Conservation (phyloP, 2,113 vertebrate genomes). For the Erythrocercus mccallii region DNA sequence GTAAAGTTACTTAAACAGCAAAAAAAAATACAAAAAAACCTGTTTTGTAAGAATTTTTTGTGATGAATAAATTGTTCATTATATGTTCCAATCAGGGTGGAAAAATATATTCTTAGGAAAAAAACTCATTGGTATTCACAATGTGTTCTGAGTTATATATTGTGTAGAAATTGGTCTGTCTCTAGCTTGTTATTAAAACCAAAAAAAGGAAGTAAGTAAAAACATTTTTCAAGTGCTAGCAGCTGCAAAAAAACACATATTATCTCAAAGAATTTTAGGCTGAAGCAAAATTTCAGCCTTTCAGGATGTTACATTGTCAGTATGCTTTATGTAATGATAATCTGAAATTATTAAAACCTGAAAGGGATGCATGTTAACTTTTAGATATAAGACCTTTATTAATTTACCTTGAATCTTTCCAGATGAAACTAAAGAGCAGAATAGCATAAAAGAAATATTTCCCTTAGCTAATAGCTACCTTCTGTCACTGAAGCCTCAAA, state of each 20-base stretch:
- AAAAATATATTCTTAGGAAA: background rate
- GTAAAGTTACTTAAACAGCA: background rate
- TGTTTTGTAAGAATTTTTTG: background rate
- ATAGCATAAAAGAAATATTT: background rate
- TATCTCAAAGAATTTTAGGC: background rate
- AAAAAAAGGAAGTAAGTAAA: background rate
- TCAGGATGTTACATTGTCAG: background rate
- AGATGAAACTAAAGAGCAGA: background rate
- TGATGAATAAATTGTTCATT: background rate
- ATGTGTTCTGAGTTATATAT: background rate
- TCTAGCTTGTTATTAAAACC: slow-evolving; percentile 23
- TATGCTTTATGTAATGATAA: background rate
- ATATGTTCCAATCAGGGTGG: background rate
- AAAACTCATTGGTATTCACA: background rate
- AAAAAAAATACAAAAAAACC: background rate
- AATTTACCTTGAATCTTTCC: background rate
- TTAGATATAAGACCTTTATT: background rate
- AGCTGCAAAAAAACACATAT: slow-evolving; percentile 22
- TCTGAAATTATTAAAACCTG: background rate
- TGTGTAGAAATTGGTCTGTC: slow-evolving; percentile 23
- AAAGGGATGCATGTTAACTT: background rate
- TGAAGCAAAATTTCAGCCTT: slow-evolving; percentile 18
- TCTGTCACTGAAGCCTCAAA: background rate
- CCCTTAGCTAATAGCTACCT: background rate
- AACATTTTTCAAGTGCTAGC: slow-evolving; percentile 24